These are phyloP conservation scores for Dendronephthya gigantea DNA, from an alignment of 64 coral and sea anemone genomes.

Conservation along the genomic window DNA sequence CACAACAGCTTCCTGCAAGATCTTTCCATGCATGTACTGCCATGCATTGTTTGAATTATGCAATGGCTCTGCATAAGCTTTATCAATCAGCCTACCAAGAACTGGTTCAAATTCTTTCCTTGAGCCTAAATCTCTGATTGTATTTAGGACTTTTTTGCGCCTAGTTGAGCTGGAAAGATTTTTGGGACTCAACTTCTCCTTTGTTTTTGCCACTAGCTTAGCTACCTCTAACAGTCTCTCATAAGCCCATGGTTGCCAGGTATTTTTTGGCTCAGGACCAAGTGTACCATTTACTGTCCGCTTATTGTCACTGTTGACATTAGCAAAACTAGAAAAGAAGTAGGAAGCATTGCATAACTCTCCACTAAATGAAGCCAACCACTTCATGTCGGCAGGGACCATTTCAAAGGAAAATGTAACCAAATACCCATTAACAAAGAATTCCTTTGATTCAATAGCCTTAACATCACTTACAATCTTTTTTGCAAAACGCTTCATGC, in stretches of 20 bases:
- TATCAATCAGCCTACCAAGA: conserved; percentile 34
- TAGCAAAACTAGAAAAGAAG: not conserved
- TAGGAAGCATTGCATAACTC: not conserved
- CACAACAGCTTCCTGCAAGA: conserved; percentile 34
- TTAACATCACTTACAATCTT: not conserved
- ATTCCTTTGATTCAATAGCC: not conserved
- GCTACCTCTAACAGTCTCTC: conserved; percentile 24
- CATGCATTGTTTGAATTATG: conserved; percentile 46
- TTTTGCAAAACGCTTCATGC: not conserved
- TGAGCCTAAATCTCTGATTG: conserved; percentile 15
- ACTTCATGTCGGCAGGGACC: not conserved
- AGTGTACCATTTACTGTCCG: conserved; percentile 36
- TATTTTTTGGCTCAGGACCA: conserved; percentile 27
- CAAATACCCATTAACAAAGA: not conserved
- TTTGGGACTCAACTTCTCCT: conserved; percentile 19
- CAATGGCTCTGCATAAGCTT: conserved; percentile 37
- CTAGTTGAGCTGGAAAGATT: conserved; percentile 30
- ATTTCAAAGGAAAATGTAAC: not conserved
- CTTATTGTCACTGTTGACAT: not conserved
- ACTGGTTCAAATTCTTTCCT: conserved; percentile 42
- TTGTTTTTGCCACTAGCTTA: not conserved
- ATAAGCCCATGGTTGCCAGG: conserved; percentile 50
- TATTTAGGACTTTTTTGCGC: conserved; percentile 42
- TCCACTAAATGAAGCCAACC: not conserved
- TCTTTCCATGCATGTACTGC: not conserved